Base-by-base conservation (phyloP, 1,140 invertebrate genomes). In the Trachymyrmex septentrionalis region DNA sequence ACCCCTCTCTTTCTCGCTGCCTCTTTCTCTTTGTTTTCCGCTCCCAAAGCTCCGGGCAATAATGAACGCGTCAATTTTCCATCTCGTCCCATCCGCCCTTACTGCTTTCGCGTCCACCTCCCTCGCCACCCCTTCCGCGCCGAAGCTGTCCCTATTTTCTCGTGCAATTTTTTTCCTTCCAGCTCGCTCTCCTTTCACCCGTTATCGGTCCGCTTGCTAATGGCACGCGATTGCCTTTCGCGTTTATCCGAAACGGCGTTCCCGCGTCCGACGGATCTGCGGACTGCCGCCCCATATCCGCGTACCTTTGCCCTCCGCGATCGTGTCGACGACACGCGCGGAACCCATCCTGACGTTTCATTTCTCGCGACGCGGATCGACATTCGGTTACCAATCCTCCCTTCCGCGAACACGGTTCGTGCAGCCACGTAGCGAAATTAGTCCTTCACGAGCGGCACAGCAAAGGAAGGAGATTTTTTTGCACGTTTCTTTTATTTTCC, bases 31-130 rank as follows among this genome's bases (percentile, higher is more conserved):
- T 84, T 87, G 66, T 87, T 87, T 87, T 64, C 50, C 66, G 67
- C 59, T 82, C 53, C 69, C 72, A 87, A 90, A 90, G 76, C 71
- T 84, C 88, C 77, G 71, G 61, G 88, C 88, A 92, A 92, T 92
- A 92, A 92, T 88, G 91, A 92, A 89, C 87, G 88, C 91, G 90
- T 92, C 91, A 92, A 92, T 92, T 91, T 90, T 91, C 87, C 90
- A 91, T 92, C 91, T 91, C 85, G 89, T 87, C 87, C 90, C 88
- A 77, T 85, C 87, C 87, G 69, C 76, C 80, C 86, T 73, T 85
- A 78, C 84, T 85, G 59, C 86, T 90, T 50, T 55, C n/a, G 7
- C 59, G 38, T 78, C 57, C 59, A 30, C 86, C 77, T n/a, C 81
- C 61, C 34, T 72, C 5, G 53, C 81, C 63, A 21, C 50, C 90